Evolutionary conservation across 1,140 invertebrate species (phyloP).

Genomic region (Pogonomyrmex barbatus): DNA sequence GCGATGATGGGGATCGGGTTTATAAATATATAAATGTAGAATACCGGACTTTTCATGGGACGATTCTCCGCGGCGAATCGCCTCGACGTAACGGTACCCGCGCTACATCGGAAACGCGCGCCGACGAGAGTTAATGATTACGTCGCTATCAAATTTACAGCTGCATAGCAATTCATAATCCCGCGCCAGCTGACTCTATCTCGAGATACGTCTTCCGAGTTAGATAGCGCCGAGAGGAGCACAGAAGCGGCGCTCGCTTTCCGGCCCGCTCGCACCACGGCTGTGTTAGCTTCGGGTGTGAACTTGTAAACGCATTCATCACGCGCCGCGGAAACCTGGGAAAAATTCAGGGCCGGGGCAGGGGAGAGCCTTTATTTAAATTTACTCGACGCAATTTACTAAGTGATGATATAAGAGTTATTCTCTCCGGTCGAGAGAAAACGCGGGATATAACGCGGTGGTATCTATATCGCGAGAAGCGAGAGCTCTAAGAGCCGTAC

Average conservation of each 20-base stretch:
- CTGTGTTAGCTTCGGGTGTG: constrained; percentile 3
- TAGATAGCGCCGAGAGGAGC: constrained; percentile 43
- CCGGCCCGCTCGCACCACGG: neutral
- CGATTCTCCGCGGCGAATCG: neutral
- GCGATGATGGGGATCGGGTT: neutral
- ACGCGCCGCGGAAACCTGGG: neutral
- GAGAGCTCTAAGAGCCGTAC: constrained; percentile 23
- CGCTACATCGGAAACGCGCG: constrained; percentile 31
- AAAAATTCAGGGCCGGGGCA: neutral
- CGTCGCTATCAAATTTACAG: constrained; percentile 56
- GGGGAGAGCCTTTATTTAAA: constrained; percentile 16
- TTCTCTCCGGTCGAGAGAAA: constrained; percentile 13
- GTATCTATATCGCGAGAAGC: constrained; percentile 28
- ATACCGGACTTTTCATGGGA: neutral
- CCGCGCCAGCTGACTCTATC: constrained; percentile 51
- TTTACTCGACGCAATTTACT: constrained; percentile 14
- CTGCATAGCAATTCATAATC: constrained; percentile 54
- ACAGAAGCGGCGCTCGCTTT: constrained; percentile 31
- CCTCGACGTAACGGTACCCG: constrained; percentile 13
- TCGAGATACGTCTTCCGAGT: constrained; percentile 47
- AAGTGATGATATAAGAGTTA: constrained; percentile 22
- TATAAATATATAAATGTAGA: constrained; percentile 31
- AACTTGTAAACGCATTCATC: constrained; percentile 31
- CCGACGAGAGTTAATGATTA: constrained; percentile 50
- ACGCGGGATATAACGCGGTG: neutral